Conservation (phyloP, 2,797 vertebrate genomes). For the Sandelia bainsii region DNA sequence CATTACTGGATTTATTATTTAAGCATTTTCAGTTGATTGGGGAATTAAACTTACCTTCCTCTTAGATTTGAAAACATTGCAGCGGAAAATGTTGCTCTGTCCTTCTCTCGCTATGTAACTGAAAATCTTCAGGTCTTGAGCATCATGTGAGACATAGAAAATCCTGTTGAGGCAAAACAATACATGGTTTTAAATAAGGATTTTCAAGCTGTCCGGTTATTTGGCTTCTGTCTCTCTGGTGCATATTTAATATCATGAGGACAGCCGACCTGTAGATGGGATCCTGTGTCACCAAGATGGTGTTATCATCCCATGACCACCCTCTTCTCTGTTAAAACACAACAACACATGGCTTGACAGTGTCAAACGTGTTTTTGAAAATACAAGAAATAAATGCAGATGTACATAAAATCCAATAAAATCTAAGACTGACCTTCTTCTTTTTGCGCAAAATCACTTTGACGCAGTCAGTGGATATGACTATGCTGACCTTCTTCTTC, state of each 20-base stretch:
- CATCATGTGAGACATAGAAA: slow-evolving; percentile 98
- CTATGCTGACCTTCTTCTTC: slow-evolving; percentile 97
- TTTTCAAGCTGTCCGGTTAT: neutral
- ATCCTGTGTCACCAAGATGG: slow-evolving; percentile 93
- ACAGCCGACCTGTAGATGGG: slow-evolving; percentile 93
- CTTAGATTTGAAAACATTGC: slow-evolving; percentile 99
- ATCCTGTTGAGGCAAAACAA: slow-evolving; percentile 85
- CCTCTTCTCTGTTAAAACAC: slow-evolving; percentile 89
- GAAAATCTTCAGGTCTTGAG: slow-evolving; percentile 98
- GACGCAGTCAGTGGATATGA: slow-evolving; percentile 93
- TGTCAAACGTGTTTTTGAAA: neutral
- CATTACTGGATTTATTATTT: neutral
- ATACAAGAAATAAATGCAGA: neutral
- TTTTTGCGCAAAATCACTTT: slow-evolving; percentile 95
- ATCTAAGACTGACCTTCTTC: slow-evolving; percentile 87
- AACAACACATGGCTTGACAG: slow-evolving; percentile 3
- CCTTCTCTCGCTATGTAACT: slow-evolving; percentile 98
- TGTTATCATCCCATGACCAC: slow-evolving; percentile 94
- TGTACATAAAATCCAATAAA: neutral
- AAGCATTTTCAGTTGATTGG: neutral
- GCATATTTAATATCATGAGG: neutral
- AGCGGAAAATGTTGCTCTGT: slow-evolving; percentile 93
- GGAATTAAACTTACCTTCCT: slow-evolving; percentile 88
- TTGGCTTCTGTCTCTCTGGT: neutral
- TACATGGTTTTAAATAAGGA: accelerated